Evolutionary conservation across 1,140 invertebrate species (phyloP), one percentile per base, ranked within the genome.

Genomic region (Macrocentrus cingulum): DNA sequence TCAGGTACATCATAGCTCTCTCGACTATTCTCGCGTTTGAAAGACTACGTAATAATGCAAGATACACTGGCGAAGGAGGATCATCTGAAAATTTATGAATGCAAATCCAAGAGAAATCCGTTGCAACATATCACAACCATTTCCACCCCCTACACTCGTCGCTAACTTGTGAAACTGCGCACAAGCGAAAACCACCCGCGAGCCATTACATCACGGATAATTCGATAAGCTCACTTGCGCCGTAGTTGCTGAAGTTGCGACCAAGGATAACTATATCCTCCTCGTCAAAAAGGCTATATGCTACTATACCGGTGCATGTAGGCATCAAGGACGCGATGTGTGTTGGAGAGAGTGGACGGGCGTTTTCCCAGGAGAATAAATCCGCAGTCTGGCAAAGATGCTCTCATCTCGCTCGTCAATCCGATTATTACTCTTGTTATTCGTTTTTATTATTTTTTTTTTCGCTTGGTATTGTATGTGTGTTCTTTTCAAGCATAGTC

Each of bases 331-430:
- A 42, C 41, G 37, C 29, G 45, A n/a, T n/a, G n/a, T n/a, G n/a
- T n/a, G n/a, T n/a, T n/a, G n/a, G n/a, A n/a, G n/a, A n/a, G n/a
- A 54, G 52, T 54, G 41, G 41, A 23, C 29, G 52, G 52, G 52
- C 52, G 52, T 54, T 29, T 44, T 25, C 49, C 22, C 19, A 22
- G 29, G 19, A 37, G 49, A 53, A 22, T 42, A 19, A 51, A n/a
- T n/a, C n/a, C n/a, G n/a, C n/a, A n/a, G n/a, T n/a, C n/a, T n/a
- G n/a, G n/a, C n/a, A n/a, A n/a, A 37, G 9, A 37, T 39, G 11
- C 18, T 39, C 22, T 41, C 36, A 39, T 39, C 32, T 16, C 13
- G 4, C 25, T 29, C 22, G 39, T 54, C 52, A 20, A 50, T 50
- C 23, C 52, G 52, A 54, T 45, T 54, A 54, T 54, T 54, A 54